phyloP scores from a whole-genome alignment of 2,888 invertebrate species.

The Lasius platythorax region DNA sequence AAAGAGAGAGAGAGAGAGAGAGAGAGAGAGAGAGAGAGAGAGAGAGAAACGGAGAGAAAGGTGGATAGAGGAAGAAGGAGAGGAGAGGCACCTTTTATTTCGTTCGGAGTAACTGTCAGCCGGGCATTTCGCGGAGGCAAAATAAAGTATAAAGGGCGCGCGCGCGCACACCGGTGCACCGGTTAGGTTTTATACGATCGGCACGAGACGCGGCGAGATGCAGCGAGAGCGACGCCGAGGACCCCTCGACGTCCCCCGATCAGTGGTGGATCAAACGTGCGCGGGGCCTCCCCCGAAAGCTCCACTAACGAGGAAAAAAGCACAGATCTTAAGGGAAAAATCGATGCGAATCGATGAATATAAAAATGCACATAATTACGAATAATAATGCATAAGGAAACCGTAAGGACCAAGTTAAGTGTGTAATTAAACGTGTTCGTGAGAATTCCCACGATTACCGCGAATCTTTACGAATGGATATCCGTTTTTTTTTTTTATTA shows the following conservation, averaged over 20 bases:
- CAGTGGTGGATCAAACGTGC: conserved; percentile 33
- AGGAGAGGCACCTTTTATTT: conserved; percentile 77
- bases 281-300: conserved; percentile 23
- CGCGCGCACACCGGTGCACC: conserved; percentile 78
- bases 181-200: conserved; percentile 71
- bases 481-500: background rate
- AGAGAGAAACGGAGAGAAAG: conserved; percentile 13
- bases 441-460: background rate
- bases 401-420: background rate
- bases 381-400: background rate
- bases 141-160: conserved; percentile 80
- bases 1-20: background rate
- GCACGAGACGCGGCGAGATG: conserved; percentile 26
- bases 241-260: conserved; percentile 34
- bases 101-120: conserved; percentile 78
- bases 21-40: too few species aligned
- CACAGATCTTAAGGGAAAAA: background rate
- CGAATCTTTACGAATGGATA: background rate
- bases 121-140: conserved; percentile 79
- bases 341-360: background rate
- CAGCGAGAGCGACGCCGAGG: conserved; percentile 12
- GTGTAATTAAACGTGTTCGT: background rate
- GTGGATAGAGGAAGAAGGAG: conserved; percentile 8
- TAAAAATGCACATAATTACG: background rate
- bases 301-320: too few species aligned